Conservation (phyloP, 1,140 invertebrate species). For the Pemphigus obesinymphae region DNA sequence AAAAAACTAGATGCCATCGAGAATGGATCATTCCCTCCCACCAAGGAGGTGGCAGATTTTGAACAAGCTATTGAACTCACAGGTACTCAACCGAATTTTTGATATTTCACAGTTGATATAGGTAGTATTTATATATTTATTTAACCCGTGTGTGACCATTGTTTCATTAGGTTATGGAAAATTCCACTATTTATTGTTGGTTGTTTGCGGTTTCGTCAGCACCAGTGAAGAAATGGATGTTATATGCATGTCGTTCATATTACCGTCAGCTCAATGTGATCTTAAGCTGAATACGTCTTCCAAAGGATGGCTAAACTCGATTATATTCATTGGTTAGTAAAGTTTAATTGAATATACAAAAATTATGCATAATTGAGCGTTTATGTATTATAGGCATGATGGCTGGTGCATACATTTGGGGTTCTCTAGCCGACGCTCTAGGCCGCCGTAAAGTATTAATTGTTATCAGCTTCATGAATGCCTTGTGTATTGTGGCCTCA, state of each 20-base stretch:
- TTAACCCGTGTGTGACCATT: not conserved
- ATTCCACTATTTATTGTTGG: conserved; percentile 66
- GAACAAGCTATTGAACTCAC: conserved; percentile 76
- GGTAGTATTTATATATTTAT: not conserved
- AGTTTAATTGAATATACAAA: not conserved
- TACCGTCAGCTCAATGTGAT: conserved; percentile 71
- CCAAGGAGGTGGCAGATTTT: conserved; percentile 69
- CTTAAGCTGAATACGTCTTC: conserved; percentile 68
- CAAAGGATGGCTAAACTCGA: conserved; percentile 67
- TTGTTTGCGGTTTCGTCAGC: conserved; percentile 67
- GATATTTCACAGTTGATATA: too few species aligned
- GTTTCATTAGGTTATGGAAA: conserved; percentile 66
- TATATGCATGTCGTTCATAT: conserved; percentile 76
- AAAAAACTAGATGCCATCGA: conserved; percentile 35
- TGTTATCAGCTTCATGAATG: conserved; percentile 70
- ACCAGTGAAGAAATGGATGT: conserved; percentile 75
- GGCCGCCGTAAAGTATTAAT: conserved; percentile 72
- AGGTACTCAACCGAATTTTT: conserved; percentile 50
- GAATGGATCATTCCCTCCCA: conserved; percentile 29
- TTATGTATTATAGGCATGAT: conserved; percentile 67
- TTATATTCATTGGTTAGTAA: conserved; percentile 39
- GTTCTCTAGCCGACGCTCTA: conserved; percentile 75
- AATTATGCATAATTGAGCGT: not conserved
- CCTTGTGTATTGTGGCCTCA: conserved; percentile 66
- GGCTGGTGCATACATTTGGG: conserved; percentile 84